Conservation (phyloP, 2,888 invertebrate species). For the Limnephilus auricula region DNA sequence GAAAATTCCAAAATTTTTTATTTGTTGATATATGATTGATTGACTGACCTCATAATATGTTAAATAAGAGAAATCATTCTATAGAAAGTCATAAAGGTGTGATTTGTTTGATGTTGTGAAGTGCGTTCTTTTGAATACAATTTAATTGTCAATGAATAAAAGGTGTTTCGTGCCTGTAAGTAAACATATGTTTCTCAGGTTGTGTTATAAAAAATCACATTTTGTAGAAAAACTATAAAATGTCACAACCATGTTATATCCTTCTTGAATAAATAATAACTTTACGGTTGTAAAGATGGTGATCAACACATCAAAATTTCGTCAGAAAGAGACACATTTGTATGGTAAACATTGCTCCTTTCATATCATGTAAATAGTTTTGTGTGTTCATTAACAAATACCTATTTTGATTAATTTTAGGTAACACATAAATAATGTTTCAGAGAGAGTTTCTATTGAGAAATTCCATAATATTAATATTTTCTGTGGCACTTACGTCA, state of each 20-base stretch:
- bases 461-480: neutral
- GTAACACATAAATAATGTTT: neutral
- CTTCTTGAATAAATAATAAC: neutral
- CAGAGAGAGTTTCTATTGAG: neutral
- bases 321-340: neutral
- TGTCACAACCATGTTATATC: neutral
- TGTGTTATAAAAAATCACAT: neutral
- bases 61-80: no score
- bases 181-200: neutral
- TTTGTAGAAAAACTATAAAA: neutral
- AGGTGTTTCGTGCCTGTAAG: neutral
- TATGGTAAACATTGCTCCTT: neutral
- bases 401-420: no score
- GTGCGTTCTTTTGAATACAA: neutral
- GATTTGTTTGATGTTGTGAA: neutral
- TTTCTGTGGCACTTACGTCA: neutral
- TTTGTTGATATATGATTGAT: no score
- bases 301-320: neutral
- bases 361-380: neutral
- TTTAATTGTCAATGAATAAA: neutral
- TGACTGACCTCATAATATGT: no score
- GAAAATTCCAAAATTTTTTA: no score
- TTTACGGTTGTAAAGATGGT: neutral
- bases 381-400: no score
- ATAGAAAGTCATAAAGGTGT: neutral